Conservation (phyloP, 2,888 invertebrate species). For the Petrolisthes manimaculis region DNA sequence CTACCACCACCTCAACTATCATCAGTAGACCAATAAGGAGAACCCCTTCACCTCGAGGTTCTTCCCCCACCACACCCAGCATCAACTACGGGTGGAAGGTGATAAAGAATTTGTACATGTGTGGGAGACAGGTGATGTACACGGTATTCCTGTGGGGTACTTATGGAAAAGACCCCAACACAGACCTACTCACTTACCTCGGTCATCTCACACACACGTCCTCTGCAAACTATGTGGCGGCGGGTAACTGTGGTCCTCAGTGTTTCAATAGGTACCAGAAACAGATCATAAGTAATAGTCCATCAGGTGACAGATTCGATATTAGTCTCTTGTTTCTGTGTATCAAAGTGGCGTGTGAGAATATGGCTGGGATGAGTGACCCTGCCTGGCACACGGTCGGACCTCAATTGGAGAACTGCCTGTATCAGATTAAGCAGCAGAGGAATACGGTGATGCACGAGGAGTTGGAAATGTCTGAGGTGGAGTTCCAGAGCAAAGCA, state of each 20-base stretch:
- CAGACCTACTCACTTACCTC: background rate
- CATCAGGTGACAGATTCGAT: conserved; percentile 11
- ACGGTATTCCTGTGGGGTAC: background rate
- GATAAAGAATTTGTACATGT: background rate
- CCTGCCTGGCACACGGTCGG: background rate
- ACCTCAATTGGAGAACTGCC: background rate
- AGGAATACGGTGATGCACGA: conserved; percentile 11
- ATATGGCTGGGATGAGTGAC: background rate
- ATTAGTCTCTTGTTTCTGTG: background rate
- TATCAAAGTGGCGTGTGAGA: conserved; percentile 13
- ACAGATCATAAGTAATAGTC: background rate
- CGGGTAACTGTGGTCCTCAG: background rate
- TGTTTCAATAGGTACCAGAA: background rate
- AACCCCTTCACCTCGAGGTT: background rate
- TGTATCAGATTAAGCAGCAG: conserved; percentile 12
- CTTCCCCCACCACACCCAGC: background rate
- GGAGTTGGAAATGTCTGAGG: background rate
- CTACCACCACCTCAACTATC: background rate
- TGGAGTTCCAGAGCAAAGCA: background rate
- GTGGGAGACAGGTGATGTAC: background rate
- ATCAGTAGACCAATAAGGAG: background rate
- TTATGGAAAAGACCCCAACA: background rate
- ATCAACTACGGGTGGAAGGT: background rate
- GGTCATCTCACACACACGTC: background rate
- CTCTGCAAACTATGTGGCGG: background rate